A percentile compares a stretch with the other conserved stretches of the same genome.
These are phyloP conservation scores for Melipona quadrifasciata DNA, from an alignment of 1,140 invertebrate species.

Conservation along the genomic window DNA sequence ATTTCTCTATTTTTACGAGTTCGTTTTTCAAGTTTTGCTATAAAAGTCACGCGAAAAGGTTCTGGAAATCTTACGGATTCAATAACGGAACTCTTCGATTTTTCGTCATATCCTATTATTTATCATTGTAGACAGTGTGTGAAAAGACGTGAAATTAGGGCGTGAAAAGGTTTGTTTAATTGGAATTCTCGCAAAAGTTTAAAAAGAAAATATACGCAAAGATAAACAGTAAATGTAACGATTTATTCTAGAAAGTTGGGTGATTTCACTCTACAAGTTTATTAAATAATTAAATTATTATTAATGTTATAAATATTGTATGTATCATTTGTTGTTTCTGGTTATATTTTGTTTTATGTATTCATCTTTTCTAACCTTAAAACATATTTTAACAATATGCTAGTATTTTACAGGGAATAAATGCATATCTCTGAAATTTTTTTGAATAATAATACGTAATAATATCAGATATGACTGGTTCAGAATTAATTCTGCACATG, in stretches of 20 bases:
- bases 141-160: constrained; percentile 38
- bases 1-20: background rate
- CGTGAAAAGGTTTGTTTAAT: constrained; percentile 53
- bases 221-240: background rate
- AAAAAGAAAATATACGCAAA: background rate
- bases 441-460: constrained; percentile 12
- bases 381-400: constrained; percentile 22
- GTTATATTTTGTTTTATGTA: constrained; percentile 11
- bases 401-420: background rate
- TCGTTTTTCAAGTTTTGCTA: background rate
- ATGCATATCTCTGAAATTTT: constrained; percentile 5
- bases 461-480: constrained; percentile 11
- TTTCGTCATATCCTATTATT: constrained; percentile 43
- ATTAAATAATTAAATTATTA: constrained; percentile 5
- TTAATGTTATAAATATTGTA: constrained; percentile 2
- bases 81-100: constrained; percentile 29
- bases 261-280: background rate
- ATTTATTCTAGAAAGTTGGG: background rate
- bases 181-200: constrained; percentile 9
- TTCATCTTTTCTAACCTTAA: constrained; percentile 6
- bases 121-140: constrained; percentile 3
- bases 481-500: background rate
- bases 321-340: background rate
- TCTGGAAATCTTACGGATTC: background rate
- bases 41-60: background rate